Conservation (phyloP, 92 coral and sea anemone species). For the Metridium senile region DNA sequence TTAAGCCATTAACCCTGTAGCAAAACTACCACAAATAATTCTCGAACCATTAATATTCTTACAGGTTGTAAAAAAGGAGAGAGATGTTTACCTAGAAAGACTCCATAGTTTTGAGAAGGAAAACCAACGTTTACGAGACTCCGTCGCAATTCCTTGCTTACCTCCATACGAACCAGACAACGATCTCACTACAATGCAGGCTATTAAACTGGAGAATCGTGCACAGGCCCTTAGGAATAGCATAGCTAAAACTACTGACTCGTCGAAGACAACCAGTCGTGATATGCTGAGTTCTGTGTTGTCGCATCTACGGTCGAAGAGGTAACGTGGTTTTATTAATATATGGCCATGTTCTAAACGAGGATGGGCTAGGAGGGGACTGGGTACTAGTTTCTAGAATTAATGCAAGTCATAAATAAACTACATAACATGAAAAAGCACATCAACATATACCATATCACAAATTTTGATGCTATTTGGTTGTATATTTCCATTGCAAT, state of each 20-base stretch:
- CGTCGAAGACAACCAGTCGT: slow-evolving; percentile 23
- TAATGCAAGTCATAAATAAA: neutral
- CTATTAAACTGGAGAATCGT: slow-evolving; percentile 31
- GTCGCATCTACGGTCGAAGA: slow-evolving; percentile 73
- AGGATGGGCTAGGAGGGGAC: neutral
- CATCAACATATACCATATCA: too few species aligned
- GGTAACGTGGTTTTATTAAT: slow-evolving; percentile 31
- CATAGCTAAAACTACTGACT: neutral
- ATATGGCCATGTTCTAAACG: neutral
- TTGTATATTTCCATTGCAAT: too few species aligned
- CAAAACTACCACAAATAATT: too few species aligned
- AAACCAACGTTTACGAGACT: slow-evolving; percentile 60
- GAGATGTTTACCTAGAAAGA: slow-evolving; percentile 74
- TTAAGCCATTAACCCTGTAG: too few species aligned
- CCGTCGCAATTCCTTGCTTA: slow-evolving; percentile 31
- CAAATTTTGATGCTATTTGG: too few species aligned
- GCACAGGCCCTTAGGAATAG: slow-evolving; percentile 24
- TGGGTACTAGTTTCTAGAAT: neutral
- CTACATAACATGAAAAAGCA: neutral
- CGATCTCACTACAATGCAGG: slow-evolving; percentile 21
- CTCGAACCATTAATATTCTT: too few species aligned
- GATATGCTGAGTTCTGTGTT: slow-evolving; percentile 68
- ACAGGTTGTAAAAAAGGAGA: slow-evolving; percentile 62
- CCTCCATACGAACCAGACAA: slow-evolving; percentile 15
- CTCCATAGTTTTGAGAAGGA: slow-evolving; percentile 70